Percentiles rank a stretch among this genome's conserved stretches.
These are phyloP conservation scores for Prorops nasuta DNA, from an alignment of 1,140 invertebrate species.

Conservation along the genomic window DNA sequence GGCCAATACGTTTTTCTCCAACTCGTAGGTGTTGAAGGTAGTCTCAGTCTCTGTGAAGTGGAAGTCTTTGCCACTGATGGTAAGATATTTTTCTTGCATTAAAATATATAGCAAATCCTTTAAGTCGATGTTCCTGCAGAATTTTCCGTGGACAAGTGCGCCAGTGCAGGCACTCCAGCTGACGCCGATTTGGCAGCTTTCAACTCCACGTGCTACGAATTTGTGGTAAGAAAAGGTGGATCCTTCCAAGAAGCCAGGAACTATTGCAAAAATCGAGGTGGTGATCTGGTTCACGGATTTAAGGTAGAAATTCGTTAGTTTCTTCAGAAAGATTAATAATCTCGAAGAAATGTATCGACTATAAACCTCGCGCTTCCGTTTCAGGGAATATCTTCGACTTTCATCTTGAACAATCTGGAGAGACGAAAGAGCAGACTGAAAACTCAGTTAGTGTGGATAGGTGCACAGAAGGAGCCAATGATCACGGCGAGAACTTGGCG, in stretches of 20 bases:
- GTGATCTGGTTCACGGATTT: constrained; percentile 78
- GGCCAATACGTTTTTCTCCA: constrained; percentile 88
- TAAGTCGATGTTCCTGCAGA: constrained; percentile 57
- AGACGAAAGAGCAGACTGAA: constrained; percentile 74
- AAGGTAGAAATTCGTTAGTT: constrained; percentile 57
- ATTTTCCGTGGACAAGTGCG: constrained; percentile 78
- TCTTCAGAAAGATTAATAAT: no score
- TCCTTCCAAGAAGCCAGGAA: constrained; percentile 76
- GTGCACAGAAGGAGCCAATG: constrained; percentile 82
- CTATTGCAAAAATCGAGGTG: constrained; percentile 74
- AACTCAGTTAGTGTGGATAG: constrained; percentile 87
- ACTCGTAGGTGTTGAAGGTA: constrained; percentile 86
- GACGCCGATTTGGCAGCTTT: constrained; percentile 77
- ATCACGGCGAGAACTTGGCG: constrained; percentile 81
- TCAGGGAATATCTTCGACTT: constrained; percentile 67
- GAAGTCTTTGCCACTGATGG: constrained; percentile 89
- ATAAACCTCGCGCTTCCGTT: constrained; percentile 14
- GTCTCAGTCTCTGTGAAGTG: constrained; percentile 85
- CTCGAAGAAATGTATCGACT: no score
- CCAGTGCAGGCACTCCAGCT: constrained; percentile 65
- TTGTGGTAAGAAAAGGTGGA: constrained; percentile 75
- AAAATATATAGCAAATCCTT: constrained; percentile 2
- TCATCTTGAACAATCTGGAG: constrained; percentile 78
- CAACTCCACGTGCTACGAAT: constrained; percentile 85
- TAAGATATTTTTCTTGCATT: constrained; percentile 44